Percentiles rank a stretch among this genome's conserved stretches.
phyloP scores from a whole-genome alignment of 2,113 vertebrate genomes.

The Aldabrachelys gigantea region DNA sequence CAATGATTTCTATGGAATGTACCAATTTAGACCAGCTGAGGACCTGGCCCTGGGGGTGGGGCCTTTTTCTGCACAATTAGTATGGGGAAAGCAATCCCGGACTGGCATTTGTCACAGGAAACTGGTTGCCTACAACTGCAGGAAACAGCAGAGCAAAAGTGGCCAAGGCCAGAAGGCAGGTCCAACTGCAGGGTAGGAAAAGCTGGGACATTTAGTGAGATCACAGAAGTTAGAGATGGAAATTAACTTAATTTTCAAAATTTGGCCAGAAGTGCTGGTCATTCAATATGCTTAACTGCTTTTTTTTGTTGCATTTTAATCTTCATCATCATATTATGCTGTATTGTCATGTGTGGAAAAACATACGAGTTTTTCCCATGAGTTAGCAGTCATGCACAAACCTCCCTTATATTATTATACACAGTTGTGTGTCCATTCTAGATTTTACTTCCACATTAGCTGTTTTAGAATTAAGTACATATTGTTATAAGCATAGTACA shows the following conservation, averaged over 20 bases:
- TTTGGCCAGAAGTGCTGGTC: not conserved
- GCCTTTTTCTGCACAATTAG: constrained; percentile 18
- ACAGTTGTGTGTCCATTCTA: not conserved
- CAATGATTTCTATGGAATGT: not conserved
- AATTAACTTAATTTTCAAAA: not conserved
- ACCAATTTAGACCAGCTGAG: not conserved
- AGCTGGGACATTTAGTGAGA: not conserved
- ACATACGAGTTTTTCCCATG: not conserved
- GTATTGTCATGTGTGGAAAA: accelerated
- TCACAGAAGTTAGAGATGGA: not conserved
- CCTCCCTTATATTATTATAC: not conserved
- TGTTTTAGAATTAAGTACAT: not conserved
- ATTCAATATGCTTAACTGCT: not conserved
- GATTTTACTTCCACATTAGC: not conserved
- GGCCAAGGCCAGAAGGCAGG: constrained; percentile 22
- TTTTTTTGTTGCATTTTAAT: not conserved
- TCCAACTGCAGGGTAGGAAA: not conserved
- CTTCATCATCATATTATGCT: not conserved
- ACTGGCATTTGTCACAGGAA: constrained; percentile 50
- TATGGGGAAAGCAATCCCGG: constrained; percentile 8
- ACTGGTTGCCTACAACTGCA: constrained; percentile 48
- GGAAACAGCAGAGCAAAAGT: constrained; percentile 30
- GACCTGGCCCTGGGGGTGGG: not conserved
- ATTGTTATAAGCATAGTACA: not conserved
- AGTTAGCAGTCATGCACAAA: not conserved